Conservation (phyloP, 1,140 invertebrate genomes). For the Polypedilum vanderplanki region DNA sequence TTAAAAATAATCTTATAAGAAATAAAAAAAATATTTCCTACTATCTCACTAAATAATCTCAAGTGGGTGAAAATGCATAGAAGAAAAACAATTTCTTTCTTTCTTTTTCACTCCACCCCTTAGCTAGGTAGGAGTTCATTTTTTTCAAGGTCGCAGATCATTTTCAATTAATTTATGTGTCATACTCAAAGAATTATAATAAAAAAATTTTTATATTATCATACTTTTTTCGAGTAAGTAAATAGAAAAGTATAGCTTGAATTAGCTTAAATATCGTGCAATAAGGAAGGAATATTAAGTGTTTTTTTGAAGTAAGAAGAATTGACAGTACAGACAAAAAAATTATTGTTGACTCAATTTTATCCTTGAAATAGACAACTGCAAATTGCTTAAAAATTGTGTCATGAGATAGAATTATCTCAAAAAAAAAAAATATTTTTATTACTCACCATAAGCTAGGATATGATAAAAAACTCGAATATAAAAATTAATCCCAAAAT, state of each 20-base stretch:
- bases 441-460: background rate
- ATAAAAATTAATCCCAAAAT: background rate
- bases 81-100: background rate
- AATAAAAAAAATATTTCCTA: no score
- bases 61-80: background rate
- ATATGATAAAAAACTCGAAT: background rate
- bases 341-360: no score
- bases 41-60: background rate
- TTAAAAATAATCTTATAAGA: no score
- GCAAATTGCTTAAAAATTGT: no score
- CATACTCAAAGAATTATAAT: background rate
- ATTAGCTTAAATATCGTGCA: background rate
- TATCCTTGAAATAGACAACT: no score
- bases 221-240: background rate
- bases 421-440: no score
- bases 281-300: background rate
- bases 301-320: no score
- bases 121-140: no score
- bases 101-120: no score
- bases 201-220: background rate
- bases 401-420: no score
- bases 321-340: no score
- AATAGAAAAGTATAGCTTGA: background rate
- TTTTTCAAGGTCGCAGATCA: background rate
- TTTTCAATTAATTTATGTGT: conserved; percentile 20